Conservation (phyloP, 2,888 invertebrate genomes). For the Pandemis cinnamomeana region DNA sequence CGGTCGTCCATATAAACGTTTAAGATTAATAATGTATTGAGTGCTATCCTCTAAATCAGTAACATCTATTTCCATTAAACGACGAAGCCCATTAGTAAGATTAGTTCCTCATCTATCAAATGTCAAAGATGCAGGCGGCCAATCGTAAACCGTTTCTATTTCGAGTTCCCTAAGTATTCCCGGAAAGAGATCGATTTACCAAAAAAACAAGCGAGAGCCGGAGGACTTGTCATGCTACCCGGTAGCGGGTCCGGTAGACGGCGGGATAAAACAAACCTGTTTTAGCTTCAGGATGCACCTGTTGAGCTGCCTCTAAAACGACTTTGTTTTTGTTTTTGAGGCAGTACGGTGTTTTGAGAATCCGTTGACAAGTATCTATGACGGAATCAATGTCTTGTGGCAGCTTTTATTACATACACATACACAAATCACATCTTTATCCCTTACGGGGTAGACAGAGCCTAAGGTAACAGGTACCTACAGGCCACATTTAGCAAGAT, state of each 20-base stretch:
- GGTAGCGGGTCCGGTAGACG: slow-evolving; percentile 16
- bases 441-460: no score
- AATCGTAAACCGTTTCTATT: slow-evolving; percentile 36
- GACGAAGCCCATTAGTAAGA: slow-evolving; percentile 32
- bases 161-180: slow-evolving; percentile 32
- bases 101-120: slow-evolving; percentile 39
- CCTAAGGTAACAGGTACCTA: no score
- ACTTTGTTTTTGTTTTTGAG: slow-evolving; percentile 3
- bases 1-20: neutral
- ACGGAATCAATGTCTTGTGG: no score
- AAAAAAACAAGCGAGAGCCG: slow-evolving; percentile 33
- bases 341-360: neutral
- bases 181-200: slow-evolving; percentile 30
- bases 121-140: slow-evolving; percentile 14
- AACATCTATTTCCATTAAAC: slow-evolving; percentile 27
- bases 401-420: no score
- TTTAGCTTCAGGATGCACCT: slow-evolving; percentile 31
- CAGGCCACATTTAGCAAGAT: no score
- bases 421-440: no score
- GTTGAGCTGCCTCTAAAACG: slow-evolving; percentile 25
- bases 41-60: slow-evolving; percentile 1
- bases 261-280: slow-evolving; percentile 23
- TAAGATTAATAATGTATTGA: neutral
- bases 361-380: no score
- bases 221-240: slow-evolving; percentile 26